phyloP scores from a whole-genome alignment of 2,113 vertebrate species.

The Scomber scombrus region DNA sequence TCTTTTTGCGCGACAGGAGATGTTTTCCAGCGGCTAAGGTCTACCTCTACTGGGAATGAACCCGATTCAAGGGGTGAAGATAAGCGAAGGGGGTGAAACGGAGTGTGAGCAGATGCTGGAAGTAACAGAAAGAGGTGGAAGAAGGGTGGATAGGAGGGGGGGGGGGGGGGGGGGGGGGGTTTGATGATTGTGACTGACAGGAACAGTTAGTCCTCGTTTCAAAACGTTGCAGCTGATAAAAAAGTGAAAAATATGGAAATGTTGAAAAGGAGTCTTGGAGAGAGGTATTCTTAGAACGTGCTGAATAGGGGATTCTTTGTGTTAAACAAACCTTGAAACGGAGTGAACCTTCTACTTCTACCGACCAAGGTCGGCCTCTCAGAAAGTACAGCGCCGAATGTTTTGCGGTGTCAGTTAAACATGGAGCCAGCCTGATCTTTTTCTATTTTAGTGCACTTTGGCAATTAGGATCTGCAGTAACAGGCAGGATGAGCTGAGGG shows the following conservation, averaged over 20 bases:
- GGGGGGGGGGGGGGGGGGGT: too few relatives aligned
- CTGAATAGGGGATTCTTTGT: background rate
- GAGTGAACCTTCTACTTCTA: background rate
- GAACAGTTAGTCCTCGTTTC: background rate
- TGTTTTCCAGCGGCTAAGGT: slow-evolving; percentile 15
- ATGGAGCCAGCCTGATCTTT: slow-evolving; percentile 1
- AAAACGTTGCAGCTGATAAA: background rate
- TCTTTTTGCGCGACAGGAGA: slow-evolving; percentile 43
- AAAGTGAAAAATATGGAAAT: background rate
- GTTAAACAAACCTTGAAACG: slow-evolving; percentile 29
- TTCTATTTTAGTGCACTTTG: slow-evolving; percentile 2
- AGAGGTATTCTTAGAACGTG: background rate
- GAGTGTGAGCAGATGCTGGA: slow-evolving; percentile 5
- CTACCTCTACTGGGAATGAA: slow-evolving; percentile 24
- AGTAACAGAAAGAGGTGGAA: background rate
- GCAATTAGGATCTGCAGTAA: background rate
- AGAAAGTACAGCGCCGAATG: background rate
- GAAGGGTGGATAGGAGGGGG: too few relatives aligned
- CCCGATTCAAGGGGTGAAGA: slow-evolving; percentile 22
- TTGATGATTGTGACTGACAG: background rate
- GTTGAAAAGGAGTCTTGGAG: background rate
- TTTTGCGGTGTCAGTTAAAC: background rate
- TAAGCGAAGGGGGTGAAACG: background rate
- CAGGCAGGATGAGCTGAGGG: slow-evolving; percentile 7
- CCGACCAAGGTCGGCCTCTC: slow-evolving; percentile 7